Evolutionary conservation across 1,140 invertebrate genomes (phyloP).

Genomic region (Hetaerina americana): DNA sequence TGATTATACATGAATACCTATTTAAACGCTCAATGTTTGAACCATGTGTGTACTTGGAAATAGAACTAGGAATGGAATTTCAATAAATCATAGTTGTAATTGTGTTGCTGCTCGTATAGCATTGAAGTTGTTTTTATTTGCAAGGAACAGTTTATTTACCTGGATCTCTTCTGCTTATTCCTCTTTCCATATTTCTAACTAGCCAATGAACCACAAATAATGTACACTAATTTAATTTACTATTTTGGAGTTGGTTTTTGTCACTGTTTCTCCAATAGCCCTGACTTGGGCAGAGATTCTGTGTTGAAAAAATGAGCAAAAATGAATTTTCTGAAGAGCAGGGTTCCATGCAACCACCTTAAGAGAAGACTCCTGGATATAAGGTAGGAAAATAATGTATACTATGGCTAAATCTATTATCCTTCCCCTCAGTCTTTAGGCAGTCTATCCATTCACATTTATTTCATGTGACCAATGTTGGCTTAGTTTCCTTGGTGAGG

Average conservation of each 20-base stretch:
- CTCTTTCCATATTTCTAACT: not conserved
- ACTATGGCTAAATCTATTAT: not conserved
- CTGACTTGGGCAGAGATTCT: not conserved
- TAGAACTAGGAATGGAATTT: not conserved
- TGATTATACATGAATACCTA: not conserved
- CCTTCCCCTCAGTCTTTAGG: not conserved
- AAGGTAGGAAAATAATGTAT: not conserved
- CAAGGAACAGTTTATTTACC: not conserved
- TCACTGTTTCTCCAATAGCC: not conserved
- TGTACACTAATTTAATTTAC: not conserved
- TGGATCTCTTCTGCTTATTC: not conserved
- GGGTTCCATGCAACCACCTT: not conserved
- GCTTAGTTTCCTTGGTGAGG: not conserved
- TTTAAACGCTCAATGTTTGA: no score
- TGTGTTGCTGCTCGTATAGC: not conserved
- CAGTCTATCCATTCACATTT: not conserved
- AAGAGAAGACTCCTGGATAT: not conserved
- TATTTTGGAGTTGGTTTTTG: not conserved
- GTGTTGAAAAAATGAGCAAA: not conserved
- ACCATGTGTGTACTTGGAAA: no score
- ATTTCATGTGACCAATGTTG: not conserved
- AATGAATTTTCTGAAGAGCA: not conserved
- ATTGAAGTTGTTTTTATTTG: not conserved
- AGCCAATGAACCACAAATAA: not conserved
- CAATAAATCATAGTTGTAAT: not conserved